Evolutionary conservation across 2,797 vertebrate genomes (phyloP).

Genomic region (Xenops minutus): DNA sequence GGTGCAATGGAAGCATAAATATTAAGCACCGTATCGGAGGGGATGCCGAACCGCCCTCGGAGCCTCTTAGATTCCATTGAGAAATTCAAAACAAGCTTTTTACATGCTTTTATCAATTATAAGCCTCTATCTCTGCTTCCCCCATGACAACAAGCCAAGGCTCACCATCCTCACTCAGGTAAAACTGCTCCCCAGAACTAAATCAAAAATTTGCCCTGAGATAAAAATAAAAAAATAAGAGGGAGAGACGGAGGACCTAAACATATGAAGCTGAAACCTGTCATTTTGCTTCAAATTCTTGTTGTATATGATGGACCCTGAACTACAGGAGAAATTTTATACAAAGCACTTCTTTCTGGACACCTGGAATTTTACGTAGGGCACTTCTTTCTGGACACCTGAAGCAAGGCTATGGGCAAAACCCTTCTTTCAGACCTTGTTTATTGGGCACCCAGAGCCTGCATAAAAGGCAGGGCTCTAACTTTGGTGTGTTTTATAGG

Average conservation of each 20-base stretch:
- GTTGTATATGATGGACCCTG: background rate
- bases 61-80: conserved; percentile 5
- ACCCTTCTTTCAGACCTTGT: background rate
- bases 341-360: background rate
- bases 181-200: background rate
- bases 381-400: background rate
- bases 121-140: background rate
- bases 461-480: background rate
- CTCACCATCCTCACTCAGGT: background rate
- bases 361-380: background rate
- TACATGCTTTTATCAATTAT: background rate
- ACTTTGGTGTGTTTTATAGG: background rate
- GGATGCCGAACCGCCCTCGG: background rate
- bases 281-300: background rate
- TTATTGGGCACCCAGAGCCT: background rate
- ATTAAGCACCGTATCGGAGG: conserved; percentile 19
- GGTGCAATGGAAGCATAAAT: conserved; percentile 57
- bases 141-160: background rate
- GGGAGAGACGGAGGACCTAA: background rate
- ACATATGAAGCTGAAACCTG: background rate
- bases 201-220: background rate
- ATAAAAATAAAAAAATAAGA: background rate
- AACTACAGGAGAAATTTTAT: background rate
- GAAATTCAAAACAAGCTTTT: conserved; percentile 19
- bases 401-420: background rate